These are phyloP conservation scores for Habropoda laboriosa DNA, from an alignment of 1,140 invertebrate species.

Conservation along the genomic window DNA sequence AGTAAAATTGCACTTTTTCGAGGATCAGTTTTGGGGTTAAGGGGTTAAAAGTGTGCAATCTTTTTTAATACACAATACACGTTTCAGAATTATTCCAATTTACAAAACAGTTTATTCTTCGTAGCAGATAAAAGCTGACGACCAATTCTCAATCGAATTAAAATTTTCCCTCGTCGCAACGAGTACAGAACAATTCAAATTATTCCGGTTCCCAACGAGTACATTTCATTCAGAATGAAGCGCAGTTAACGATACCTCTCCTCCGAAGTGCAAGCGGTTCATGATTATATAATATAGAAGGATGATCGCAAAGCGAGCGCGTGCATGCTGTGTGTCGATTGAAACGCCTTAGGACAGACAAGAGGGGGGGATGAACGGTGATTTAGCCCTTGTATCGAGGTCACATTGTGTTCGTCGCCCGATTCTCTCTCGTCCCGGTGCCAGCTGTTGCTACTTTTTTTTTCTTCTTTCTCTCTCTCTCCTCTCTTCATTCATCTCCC, in stretches of 20 bases:
- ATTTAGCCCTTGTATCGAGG: slow-evolving; percentile 33
- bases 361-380: background rate
- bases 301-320: slow-evolving; percentile 41
- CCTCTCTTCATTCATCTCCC: no score
- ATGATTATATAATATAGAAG: slow-evolving; percentile 45
- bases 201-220: no score
- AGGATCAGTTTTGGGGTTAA: no score
- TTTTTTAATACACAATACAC: no score
- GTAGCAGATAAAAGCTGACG: no score
- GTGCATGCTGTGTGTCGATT: slow-evolving; percentile 33
- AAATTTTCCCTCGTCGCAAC: no score
- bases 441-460: slow-evolving; percentile 66
- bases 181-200: no score
- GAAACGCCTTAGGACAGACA: background rate
- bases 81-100: no score
- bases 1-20: no score
- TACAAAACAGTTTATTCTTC: no score
- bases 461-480: slow-evolving; percentile 25
- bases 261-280: slow-evolving; percentile 33
- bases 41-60: no score
- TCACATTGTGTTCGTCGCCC: slow-evolving; percentile 50
- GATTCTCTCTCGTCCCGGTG: slow-evolving; percentile 62
- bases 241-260: slow-evolving; percentile 27
- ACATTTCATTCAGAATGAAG: background rate
- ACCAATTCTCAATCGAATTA: no score